A percentile compares a stretch with the other conserved stretches of the same genome.
Conservation (phyloP, 2,888 invertebrate species). For the Papilio gigon region DNA sequence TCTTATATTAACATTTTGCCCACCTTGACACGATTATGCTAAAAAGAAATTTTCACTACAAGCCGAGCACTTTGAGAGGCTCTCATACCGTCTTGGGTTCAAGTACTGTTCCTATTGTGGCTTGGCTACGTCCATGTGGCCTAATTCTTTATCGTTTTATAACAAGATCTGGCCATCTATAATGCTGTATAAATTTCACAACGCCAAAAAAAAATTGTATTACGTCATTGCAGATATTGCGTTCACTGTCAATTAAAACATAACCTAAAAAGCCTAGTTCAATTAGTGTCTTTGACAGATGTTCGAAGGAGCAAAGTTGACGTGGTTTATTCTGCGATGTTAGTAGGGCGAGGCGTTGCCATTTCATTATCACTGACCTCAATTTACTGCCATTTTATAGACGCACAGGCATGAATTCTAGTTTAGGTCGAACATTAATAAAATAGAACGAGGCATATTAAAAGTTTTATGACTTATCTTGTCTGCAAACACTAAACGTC, state of each 20-base stretch:
- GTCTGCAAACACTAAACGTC: slow-evolving; percentile 1
- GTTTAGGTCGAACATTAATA: slow-evolving; percentile 32
- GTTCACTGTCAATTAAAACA: slow-evolving; percentile 7
- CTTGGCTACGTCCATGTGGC: background rate
- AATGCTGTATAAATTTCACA: background rate
- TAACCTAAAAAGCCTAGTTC: slow-evolving; percentile 30
- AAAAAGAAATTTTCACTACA: slow-evolving; percentile 17
- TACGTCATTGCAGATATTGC: slow-evolving; percentile 9
- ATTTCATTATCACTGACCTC: slow-evolving; percentile 41
- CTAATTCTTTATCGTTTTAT: background rate
- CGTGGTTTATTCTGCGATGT: slow-evolving; percentile 29
- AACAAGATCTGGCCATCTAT: background rate
- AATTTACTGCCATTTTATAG: slow-evolving; percentile 28
- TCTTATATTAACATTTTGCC: background rate
- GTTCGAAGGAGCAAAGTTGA: slow-evolving; percentile 35
- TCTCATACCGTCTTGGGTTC: slow-evolving; percentile 6
- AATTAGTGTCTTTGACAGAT: slow-evolving; percentile 33
- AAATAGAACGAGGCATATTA: slow-evolving; percentile 18
- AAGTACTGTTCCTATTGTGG: background rate
- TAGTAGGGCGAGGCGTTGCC: slow-evolving; percentile 39
- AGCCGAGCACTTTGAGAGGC: slow-evolving; percentile 25
- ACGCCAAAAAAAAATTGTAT: background rate
- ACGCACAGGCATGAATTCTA: slow-evolving; percentile 25
- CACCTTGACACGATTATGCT: slow-evolving; percentile 30
- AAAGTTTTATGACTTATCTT: slow-evolving; percentile 15